Conservation (phyloP, 2,113 vertebrate species). For the Phainopepla nitens region DNA sequence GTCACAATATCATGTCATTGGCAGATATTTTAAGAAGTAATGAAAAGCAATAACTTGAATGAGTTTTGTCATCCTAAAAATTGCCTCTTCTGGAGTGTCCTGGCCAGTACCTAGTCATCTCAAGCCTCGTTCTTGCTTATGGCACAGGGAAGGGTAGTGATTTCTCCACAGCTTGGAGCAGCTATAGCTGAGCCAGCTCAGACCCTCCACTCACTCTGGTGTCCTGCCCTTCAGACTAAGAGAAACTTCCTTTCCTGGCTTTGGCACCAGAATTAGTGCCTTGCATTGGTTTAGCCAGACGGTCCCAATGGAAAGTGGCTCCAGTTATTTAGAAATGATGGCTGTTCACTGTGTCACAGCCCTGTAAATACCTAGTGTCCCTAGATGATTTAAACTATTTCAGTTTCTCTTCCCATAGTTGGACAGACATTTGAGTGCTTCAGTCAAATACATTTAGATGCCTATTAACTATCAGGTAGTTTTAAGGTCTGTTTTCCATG, state of each 20-base stretch:
- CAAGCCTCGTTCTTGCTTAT: background rate
- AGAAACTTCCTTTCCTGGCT: background rate
- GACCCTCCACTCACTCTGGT: background rate
- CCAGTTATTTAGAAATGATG: background rate
- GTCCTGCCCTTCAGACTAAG: background rate
- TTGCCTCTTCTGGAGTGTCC: background rate
- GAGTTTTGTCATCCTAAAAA: background rate
- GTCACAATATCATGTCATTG: rapidly evolving
- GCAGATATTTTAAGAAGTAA: background rate
- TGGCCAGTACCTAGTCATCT: background rate
- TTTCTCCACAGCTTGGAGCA: background rate
- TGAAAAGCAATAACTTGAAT: background rate
- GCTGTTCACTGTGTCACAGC: rapidly evolving
- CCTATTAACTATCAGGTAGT: background rate
- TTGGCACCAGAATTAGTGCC: background rate
- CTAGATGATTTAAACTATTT: background rate
- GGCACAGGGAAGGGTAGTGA: background rate
- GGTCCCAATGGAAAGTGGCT: background rate
- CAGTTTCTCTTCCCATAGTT: background rate
- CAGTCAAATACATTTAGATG: background rate
- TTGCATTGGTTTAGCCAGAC: background rate
- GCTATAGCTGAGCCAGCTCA: background rate
- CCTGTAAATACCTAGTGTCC: background rate
- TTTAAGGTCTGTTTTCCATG: background rate
- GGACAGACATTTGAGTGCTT: background rate